Evolutionary conservation across 2,888 invertebrate genomes (phyloP), one percentile per base, ranked within the genome.

Genomic region (Drosophila kanekoi): DNA sequence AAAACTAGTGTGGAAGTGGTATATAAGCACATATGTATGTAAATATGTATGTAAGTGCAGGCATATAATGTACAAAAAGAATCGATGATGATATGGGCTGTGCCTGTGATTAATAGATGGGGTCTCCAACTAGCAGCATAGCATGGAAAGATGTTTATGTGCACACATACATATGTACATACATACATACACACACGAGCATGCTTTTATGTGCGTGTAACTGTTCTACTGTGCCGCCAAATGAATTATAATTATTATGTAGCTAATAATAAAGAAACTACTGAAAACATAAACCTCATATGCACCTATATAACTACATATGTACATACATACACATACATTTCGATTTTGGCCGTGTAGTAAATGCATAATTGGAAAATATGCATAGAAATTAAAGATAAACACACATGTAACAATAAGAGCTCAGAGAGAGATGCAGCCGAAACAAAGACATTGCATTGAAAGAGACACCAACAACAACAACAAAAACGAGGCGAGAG

Each of bases 361-460:
- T 45, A 63, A 70, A 69, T 52, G 63, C 67, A 74, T 79, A 85
- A 83, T 83, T 82, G 73, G 72, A 79, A 82, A 87, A 85, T 81
- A 64, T 79, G 81, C 76, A 84, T 76, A 63, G 58, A 72, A 87
- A 85, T 81, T 72, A 67, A 71, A 87, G 72, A 87, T 76, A 87
- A 87, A 77, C 81, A 87, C 79, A 81, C 76, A 85, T 81, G 72
- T 72, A 87, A 87, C 74, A 82, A 77, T 87, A 72, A 77, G 77
- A 87, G 77, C 70, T 72, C 58, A 57, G 74, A 79, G 85, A 85
- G 79, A 79, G 85, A 85, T 77, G 77, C 63, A 61, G 73, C 77
- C 85, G 65, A 85, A 85, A 82, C 82, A 82, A 87, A 81, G 85
- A 81, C 82, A 57, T 60, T 85, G 86, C 82, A 85, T 85, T 81